Evolutionary conservation across 2,888 invertebrate genomes (phyloP).

Genomic region (Platynereis dumerilii): DNA sequence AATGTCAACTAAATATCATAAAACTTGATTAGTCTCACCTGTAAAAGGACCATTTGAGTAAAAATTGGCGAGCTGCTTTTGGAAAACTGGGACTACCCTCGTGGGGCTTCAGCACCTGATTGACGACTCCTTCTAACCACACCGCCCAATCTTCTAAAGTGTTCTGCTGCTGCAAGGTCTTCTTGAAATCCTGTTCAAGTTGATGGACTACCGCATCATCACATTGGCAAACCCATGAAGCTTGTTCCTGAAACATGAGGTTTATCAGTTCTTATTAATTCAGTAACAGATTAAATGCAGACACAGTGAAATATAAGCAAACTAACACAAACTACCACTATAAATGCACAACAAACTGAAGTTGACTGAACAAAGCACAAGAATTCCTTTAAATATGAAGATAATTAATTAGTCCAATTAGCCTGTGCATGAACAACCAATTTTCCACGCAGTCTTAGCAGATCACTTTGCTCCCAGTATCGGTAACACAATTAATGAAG

Average conservation of each 20-base stretch:
- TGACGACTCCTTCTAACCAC: slow-evolving; percentile 95
- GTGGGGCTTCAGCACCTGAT: slow-evolving; percentile 85
- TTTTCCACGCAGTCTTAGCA: too few species aligned
- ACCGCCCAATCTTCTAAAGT: slow-evolving; percentile 96
- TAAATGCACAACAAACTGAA: too few species aligned
- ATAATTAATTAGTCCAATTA: too few species aligned
- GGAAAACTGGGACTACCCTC: slow-evolving; percentile 69
- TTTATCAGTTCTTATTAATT: too few species aligned
- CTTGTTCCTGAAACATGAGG: slow-evolving; percentile 70
- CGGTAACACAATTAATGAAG: too few species aligned
- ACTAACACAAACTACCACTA: too few species aligned
- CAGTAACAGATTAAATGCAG: background rate
- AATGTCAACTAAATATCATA: too few species aligned
- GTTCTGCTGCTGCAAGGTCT: slow-evolving; percentile 75
- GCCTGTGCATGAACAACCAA: too few species aligned
- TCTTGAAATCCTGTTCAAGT: slow-evolving; percentile 87
- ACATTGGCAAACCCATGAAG: slow-evolving; percentile 98
- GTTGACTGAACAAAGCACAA: too few species aligned
- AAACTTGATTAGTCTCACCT: slow-evolving; percentile 67
- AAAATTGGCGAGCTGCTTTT: slow-evolving; percentile 75
- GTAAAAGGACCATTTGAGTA: slow-evolving; percentile 99
- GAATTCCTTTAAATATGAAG: too few species aligned
- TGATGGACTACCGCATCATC: slow-evolving; percentile 82
- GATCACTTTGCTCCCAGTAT: too few species aligned
- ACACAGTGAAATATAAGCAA: too few species aligned